These are phyloP conservation scores for Lingula anatina DNA, from an alignment of 2,888 invertebrate species.

Conservation along the genomic window DNA sequence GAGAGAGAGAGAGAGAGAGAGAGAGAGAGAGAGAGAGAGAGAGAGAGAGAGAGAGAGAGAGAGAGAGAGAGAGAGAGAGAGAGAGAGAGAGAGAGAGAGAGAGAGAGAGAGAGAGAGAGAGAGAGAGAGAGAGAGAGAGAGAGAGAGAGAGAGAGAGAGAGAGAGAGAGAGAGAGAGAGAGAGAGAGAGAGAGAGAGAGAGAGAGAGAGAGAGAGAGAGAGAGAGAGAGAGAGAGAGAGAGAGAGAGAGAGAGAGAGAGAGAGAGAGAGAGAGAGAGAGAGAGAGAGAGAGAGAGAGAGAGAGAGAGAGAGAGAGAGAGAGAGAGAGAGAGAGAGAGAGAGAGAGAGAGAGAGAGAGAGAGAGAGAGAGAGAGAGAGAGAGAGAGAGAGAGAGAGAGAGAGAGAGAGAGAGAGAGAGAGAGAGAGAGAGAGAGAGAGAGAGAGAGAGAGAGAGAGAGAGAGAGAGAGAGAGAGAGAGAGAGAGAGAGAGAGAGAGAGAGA, in stretches of 20 bases:
- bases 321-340: background rate
- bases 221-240: background rate
- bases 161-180: background rate
- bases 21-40: too few relatives aligned
- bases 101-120: background rate
- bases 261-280: background rate
- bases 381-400: background rate
- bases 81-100: background rate
- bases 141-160: background rate
- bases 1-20: too few relatives aligned
- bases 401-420: background rate
- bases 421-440: background rate
- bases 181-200: background rate
- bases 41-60: too few relatives aligned
- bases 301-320: background rate
- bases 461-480: background rate
- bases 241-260: background rate
- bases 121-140: background rate
- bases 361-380: background rate
- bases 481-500: background rate
- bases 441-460: background rate
- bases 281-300: background rate
- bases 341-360: background rate
- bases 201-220: background rate
- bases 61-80: too few relatives aligned